phyloP scores from a whole-genome alignment of 2,113 vertebrate species.

The Calyptomena viridis region DNA sequence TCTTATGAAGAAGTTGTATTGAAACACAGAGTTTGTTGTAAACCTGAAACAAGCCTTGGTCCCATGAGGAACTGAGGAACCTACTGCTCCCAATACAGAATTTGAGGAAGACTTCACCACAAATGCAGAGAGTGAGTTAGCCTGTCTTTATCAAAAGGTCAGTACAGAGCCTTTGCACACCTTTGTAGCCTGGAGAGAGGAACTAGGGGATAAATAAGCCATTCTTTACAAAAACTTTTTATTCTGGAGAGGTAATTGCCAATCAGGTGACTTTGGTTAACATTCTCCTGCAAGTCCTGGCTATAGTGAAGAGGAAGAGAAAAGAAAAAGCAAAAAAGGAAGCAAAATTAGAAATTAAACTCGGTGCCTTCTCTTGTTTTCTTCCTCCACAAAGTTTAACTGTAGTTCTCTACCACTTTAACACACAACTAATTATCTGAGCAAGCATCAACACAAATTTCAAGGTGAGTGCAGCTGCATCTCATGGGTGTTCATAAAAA shows the following conservation, averaged over 20 bases:
- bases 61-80: fast-evolving
- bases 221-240: neutral
- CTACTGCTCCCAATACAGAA: neutral
- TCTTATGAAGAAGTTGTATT: neutral
- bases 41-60: neutral
- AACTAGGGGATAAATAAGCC: neutral
- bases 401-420: neutral
- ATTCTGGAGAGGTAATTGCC: neutral
- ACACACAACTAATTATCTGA: neutral
- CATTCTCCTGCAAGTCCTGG: neutral
- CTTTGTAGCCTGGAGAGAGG: neutral
- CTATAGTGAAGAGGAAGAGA: neutral
- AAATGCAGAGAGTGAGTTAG: neutral
- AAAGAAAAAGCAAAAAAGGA: neutral
- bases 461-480: neutral
- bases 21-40: neutral
- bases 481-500: neutral
- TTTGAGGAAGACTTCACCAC: neutral
- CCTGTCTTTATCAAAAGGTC: neutral
- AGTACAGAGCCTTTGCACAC: neutral
- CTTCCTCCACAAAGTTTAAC: neutral
- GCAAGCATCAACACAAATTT: neutral
- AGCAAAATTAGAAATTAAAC: neutral
- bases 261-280: neutral
- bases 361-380: neutral